These are phyloP conservation scores for Wiebesia pumilae DNA, from an alignment of 1,140 invertebrate species.

Conservation along the genomic window DNA sequence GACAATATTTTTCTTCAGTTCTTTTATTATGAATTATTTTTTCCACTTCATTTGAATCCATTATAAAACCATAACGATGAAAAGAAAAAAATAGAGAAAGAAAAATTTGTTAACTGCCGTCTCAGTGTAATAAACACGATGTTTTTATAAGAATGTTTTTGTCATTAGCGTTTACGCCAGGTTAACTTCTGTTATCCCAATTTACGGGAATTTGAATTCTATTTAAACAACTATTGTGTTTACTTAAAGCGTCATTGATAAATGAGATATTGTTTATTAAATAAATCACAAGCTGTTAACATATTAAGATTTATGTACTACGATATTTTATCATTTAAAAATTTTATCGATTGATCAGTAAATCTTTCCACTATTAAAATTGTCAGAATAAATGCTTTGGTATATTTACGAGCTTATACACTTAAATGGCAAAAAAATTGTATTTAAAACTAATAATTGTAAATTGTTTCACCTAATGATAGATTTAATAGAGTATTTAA, in stretches of 20 bases:
- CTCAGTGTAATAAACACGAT: constrained; percentile 22
- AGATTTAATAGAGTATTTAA: constrained; percentile 11
- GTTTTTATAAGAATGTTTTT: constrained; percentile 5
- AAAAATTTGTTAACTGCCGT: neutral
- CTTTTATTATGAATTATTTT: neutral
- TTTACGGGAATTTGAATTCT: constrained; percentile 9
- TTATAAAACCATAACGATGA: neutral
- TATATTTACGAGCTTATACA: neutral
- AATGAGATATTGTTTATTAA: constrained; percentile 14
- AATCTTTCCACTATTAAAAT: constrained; percentile 9
- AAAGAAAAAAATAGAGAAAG: neutral
- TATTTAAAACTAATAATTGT: neutral
- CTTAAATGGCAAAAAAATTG: neutral
- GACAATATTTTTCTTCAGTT: neutral
- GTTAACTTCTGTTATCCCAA: neutral
- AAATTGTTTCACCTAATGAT: constrained; percentile 3
- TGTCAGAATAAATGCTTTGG: neutral
- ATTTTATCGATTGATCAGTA: constrained; percentile 12
- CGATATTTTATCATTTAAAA: constrained; percentile 12
- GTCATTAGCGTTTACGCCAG: constrained; percentile 32
- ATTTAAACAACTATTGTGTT: neutral
- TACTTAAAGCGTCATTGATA: constrained; percentile 18
- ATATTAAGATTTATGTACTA: constrained; percentile 15
- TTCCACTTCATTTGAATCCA: constrained; percentile 2
- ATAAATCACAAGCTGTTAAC: neutral